Conservation (phyloP, 2,113 vertebrate species). For the Sminthopsis crassicaudata region DNA sequence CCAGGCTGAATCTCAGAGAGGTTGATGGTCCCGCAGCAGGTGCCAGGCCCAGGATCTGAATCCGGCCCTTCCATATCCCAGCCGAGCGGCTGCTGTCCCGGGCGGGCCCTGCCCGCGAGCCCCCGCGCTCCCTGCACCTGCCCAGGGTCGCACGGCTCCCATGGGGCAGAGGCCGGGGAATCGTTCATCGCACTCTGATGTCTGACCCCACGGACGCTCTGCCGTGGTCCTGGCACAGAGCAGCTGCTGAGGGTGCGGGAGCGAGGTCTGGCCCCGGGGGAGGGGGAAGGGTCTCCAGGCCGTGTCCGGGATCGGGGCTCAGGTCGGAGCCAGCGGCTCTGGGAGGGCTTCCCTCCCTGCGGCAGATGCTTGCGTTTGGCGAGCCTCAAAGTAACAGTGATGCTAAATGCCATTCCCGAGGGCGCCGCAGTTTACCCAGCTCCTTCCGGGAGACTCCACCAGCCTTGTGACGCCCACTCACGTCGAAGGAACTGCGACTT, state of each 20-base stretch:
- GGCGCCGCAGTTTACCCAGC: not conserved
- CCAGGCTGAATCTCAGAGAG: not conserved
- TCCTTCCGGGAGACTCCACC: not conserved
- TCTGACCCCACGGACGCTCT: not conserved
- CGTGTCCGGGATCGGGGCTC: too few species aligned
- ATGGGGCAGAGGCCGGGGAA: not conserved
- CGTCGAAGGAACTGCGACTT: rapidly evolving
- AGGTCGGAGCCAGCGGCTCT: rapidly evolving
- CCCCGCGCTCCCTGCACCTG: rapidly evolving
- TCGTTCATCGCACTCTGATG: not conserved
- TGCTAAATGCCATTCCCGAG: not conserved
- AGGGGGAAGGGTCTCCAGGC: too few species aligned
- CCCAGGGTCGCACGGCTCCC: not conserved
- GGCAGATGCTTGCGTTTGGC: not conserved
- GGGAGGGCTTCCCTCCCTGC: not conserved
- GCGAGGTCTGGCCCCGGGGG: not conserved
- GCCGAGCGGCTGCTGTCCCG: not conserved
- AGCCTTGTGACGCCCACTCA: not conserved
- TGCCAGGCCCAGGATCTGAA: not conserved
- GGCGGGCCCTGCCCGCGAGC: not conserved
- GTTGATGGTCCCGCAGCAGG: too few species aligned
- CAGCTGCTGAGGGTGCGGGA: not conserved
- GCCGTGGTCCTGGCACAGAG: not conserved
- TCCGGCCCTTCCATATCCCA: not conserved
- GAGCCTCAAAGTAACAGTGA: not conserved